These are phyloP conservation scores for Ophonus ardosiacus DNA, from an alignment of 2,888 invertebrate genomes.

Conservation along the genomic window DNA sequence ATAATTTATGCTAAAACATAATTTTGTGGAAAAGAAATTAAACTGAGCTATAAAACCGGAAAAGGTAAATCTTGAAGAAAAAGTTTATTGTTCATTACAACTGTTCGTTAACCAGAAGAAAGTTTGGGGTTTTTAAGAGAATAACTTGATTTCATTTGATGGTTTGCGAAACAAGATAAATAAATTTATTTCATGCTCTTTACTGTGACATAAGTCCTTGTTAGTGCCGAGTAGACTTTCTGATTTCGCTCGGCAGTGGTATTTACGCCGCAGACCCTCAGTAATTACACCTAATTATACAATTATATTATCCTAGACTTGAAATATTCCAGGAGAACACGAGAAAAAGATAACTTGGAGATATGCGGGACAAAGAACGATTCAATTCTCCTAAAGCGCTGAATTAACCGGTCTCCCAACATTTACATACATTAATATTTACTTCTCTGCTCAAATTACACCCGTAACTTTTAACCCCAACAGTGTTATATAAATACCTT, in stretches of 20 bases:
- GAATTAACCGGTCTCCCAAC: not conserved
- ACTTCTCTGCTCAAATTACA: not conserved
- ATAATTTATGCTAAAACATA: not conserved
- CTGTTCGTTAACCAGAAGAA: not conserved
- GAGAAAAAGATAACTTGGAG: conserved; percentile 12
- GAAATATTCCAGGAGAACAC: not conserved
- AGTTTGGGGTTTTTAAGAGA: not conserved
- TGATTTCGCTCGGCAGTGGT: not conserved
- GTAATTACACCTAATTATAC: conserved; percentile 11
- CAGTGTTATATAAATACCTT: not conserved
- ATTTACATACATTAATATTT: not conserved
- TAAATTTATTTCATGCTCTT: conserved; percentile 4
- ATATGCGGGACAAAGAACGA: not conserved
- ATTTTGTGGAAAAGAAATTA: not conserved
- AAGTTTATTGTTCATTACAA: not conserved
- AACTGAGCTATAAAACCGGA: not conserved
- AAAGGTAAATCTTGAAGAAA: not conserved
- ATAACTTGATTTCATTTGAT: conserved; percentile 9
- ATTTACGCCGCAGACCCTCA: not conserved
- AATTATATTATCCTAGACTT: conserved; percentile 14
- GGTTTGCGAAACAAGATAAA: conserved; percentile 15
- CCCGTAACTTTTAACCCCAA: not conserved
- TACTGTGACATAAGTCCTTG: conserved; percentile 11
- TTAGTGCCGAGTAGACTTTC: not conserved
- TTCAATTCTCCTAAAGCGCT: not conserved